Evolutionary conservation across 2,797 vertebrate genomes (phyloP), one percentile per base, ranked within the genome.

Genomic region (Pseudopleuronectes americanus): DNA sequence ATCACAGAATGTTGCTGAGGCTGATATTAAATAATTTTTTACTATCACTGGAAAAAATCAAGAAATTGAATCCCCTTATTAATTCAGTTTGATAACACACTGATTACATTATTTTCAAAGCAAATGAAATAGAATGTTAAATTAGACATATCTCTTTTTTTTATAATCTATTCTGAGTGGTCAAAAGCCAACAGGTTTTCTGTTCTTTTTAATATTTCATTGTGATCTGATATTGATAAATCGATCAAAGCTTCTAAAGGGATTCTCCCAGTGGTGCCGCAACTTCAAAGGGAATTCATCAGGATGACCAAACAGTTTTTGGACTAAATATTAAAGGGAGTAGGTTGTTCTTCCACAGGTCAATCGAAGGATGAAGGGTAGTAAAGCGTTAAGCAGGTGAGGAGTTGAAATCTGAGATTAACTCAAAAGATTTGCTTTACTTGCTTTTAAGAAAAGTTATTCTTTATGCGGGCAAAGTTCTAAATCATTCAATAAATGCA

Each of bases 1-100:
- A 47, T 61, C 53, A 41, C 47, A 48, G 38, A 70, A 60, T 56
- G 24, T 60, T 65, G 49, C 53, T 21, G 24, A 62, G 21, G 67
- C 4, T 38, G 59, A 58, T 71, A 28, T 64, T 57, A 53, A 59
- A 64, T 33, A 23, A 17, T 6, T 10, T 41, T 14, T 13, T 12
- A 41, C 16, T 33, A 24, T 45, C 36, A 38, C 36, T 38, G 12
- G 36, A 4, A 12, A 12, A 31, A 31, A 31, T 31, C 28, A 31
- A 2, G 28, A 7, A 31, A 31, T 31, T 31, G 13, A 12, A 38
- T 33, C 31, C 31, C 31, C 8, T 33, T 33, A 33, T 9, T 33
- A 33, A 33, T 33, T 33, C 31, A 33, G 31, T 33, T 33, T 10
- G 36, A 12, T 38, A 38, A 38, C 36, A 13, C 36, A 38, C 1